These are phyloP conservation scores for Nestor notabilis DNA, from an alignment of 2,113 vertebrate species.

Conservation along the genomic window DNA sequence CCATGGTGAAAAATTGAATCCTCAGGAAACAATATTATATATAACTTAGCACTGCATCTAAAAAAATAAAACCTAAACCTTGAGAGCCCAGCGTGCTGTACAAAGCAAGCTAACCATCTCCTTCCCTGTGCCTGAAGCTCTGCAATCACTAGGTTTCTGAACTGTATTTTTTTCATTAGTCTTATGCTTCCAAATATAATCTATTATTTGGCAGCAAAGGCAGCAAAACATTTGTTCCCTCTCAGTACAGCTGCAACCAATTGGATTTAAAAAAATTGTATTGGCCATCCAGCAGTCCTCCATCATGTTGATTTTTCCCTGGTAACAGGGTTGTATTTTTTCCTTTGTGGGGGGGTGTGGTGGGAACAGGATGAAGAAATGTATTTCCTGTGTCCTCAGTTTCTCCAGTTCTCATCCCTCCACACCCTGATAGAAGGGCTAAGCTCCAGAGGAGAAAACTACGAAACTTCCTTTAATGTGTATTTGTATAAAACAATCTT, in stretches of 20 bases:
- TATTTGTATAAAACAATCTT: background rate
- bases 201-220: constrained; percentile 70
- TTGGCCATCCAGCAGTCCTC: constrained; percentile 33
- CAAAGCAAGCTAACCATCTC: background rate
- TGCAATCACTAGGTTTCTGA: constrained; percentile 53
- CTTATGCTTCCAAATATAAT: constrained; percentile 72
- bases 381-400: background rate
- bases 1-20: background rate
- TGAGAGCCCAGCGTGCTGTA: background rate
- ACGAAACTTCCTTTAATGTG: rapidly evolving
- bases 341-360: background rate
- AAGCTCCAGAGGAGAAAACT: background rate
- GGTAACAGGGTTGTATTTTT: background rate
- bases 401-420: background rate
- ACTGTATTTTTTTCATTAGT: constrained; percentile 62
- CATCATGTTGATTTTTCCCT: constrained; percentile 50
- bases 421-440: background rate
- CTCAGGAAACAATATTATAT: constrained; percentile 13
- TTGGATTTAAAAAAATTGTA: constrained; percentile 57
- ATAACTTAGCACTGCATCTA: background rate
- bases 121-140: constrained; percentile 50
- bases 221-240: constrained; percentile 67
- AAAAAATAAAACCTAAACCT: background rate
- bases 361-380: background rate
- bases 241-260: constrained; percentile 69